These are phyloP conservation scores for Hormiphora californensis DNA, from an alignment of 37 sponge, comb jelly and placozoan species.

Conservation along the genomic window DNA sequence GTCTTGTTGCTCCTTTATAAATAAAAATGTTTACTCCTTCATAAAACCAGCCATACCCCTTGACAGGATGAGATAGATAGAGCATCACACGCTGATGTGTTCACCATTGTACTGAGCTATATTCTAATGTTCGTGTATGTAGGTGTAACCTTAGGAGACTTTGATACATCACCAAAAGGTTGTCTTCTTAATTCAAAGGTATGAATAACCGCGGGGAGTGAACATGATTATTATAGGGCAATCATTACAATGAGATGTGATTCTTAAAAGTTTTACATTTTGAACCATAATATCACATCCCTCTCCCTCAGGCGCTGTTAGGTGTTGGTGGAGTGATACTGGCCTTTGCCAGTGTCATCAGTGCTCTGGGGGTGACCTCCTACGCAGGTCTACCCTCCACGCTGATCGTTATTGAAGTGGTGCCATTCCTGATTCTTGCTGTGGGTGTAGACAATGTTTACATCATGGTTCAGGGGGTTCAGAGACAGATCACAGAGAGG, in stretches of 20 bases:
- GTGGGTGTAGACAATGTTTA: conserved; percentile 52
- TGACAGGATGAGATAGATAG: conserved; percentile 34
- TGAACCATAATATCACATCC: not conserved
- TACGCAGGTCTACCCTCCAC: conserved; percentile 38
- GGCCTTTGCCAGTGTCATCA: conserved; percentile 6
- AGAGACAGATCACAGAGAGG: not conserved
- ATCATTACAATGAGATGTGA: not conserved
- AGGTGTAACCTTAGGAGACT: conserved; percentile 22
- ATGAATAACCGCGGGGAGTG: not conserved
- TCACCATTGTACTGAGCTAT: conserved; percentile 30
- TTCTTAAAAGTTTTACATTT: not conserved
- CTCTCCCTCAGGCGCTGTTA: not conserved
- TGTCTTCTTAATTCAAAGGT: conserved; percentile 31
- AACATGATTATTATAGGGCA: not conserved
- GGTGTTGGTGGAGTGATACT: conserved; percentile 30
- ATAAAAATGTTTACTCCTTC: too few relatives aligned
- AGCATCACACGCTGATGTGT: conserved; percentile 19
- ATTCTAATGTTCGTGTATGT: conserved; percentile 53
- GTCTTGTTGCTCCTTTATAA: too few relatives aligned
- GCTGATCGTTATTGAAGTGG: conserved; percentile 32
- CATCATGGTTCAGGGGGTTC: conserved; percentile 48
- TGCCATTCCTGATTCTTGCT: conserved; percentile 47
- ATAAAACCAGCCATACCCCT: too few relatives aligned
- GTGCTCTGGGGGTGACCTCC: conserved; percentile 48
- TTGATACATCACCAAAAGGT: not conserved